Conservation (phyloP, 2,797 vertebrate genomes). For the Odontamblyopus lacepedii region DNA sequence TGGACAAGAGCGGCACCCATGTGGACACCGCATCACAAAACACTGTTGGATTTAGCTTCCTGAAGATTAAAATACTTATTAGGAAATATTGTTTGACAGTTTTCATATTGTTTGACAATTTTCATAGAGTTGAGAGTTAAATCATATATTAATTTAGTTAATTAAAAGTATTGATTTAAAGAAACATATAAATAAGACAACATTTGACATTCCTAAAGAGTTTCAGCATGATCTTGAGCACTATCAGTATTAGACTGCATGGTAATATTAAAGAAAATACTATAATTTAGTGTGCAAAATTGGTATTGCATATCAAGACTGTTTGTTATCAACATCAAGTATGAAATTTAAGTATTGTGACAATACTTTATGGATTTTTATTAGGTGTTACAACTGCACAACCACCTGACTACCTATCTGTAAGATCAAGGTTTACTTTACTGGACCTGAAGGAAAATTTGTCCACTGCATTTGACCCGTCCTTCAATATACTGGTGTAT, state of each 20-base stretch:
- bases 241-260: background rate
- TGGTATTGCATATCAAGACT: background rate
- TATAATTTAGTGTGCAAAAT: background rate
- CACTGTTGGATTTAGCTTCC: constrained; percentile 53
- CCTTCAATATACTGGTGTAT: too few species aligned
- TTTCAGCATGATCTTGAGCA: background rate
- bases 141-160: background rate
- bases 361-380: too few species aligned
- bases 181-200: background rate
- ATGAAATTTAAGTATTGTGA: background rate
- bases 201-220: background rate
- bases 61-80: constrained; percentile 17
- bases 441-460: too few species aligned
- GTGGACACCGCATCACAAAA: constrained; percentile 56
- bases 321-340: background rate
- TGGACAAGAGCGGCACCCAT: constrained; percentile 68
- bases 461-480: too few species aligned
- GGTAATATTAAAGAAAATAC: background rate
- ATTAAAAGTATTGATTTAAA: background rate
- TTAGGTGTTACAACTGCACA: too few species aligned
- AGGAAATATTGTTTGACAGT: background rate
- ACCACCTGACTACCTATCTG: too few species aligned
- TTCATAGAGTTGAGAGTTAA: too few species aligned
- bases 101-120: background rate
- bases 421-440: too few species aligned